Conservation (phyloP, 2,888 invertebrate genomes). For the Tromatobia lineatoria region DNA sequence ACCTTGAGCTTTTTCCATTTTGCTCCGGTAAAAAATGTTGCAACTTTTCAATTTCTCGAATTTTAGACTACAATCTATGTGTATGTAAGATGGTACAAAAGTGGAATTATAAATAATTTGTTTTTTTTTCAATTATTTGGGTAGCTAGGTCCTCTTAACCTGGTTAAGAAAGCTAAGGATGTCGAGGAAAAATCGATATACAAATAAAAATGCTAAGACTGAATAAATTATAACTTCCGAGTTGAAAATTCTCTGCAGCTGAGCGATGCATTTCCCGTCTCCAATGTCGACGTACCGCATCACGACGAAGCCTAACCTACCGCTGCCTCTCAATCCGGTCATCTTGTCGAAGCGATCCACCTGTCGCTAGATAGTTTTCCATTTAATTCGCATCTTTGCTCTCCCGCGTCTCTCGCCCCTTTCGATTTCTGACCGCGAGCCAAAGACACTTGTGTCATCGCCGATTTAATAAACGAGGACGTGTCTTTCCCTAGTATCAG, state of each 20-base stretch:
- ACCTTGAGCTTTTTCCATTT: no score
- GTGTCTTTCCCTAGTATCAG: constrained; percentile 13
- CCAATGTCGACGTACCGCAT: constrained; percentile 10
- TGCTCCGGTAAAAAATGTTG: no score
- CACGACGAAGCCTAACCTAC: not conserved
- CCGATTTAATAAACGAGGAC: constrained; percentile 40
- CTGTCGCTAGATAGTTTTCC: constrained; percentile 43
- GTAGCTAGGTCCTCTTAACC: not conserved
- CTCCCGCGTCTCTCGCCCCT: not conserved
- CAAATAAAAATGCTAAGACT: not conserved
- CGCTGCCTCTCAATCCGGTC: not conserved
- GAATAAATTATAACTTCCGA: not conserved
- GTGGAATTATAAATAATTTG: no score
- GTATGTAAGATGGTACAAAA: no score
- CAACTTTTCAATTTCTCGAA: no score
- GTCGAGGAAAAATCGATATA: not conserved
- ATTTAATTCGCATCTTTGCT: constrained; percentile 41
- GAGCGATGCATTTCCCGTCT: constrained; percentile 8
- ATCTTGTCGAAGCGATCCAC: constrained; percentile 24
- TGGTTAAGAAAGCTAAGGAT: not conserved
- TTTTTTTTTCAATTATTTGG: no score
- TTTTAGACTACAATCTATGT: no score
- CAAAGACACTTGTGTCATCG: constrained; percentile 47
- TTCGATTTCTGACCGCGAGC: constrained; percentile 46
- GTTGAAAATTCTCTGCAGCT: not conserved